Base-by-base conservation (phyloP, 2,113 vertebrate genomes). In the Tragelaphus imberbis region DNA sequence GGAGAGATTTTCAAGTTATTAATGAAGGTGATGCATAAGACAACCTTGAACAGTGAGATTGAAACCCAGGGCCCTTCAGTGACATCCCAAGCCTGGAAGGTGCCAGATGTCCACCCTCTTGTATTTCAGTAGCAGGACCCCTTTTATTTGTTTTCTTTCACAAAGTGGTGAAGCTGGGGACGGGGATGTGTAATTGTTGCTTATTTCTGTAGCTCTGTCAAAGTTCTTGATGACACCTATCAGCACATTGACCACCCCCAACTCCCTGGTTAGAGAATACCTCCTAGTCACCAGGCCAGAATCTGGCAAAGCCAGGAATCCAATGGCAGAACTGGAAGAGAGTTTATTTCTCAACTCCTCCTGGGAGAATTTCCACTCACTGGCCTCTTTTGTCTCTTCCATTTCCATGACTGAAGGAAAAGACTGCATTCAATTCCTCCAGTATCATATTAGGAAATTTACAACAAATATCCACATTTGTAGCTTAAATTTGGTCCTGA, bases 81-180 rank as follows among this genome's bases (percentile, higher is more conserved):
- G 36, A 86, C 71, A 65, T 84, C 59, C 61, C 63, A 47, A 71
- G 75, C 44, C 55, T 17, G 17, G 19, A 63, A 59, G 14, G 92
- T 71, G 68, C 94, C 97, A 97, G 97, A 97, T 97, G 92, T 96
- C 88, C 58, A 51, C 40, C 65, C 30, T 84, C 94, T 98, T 96
- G n/a, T 55, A 59, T 97, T 97, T 97, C 97, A 88, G 88, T 75
- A n/a, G 68, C 51, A 5, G 1, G 49, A n/a, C 58, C 12, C 36
- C 63, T 80, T 88, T 96, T 56, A 86, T 98, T 97, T 97, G 59
- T 95, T 98, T 97, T 95, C 97, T 96, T 98, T 98, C 88, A 96
- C 85, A 86, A 89, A 36, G 94, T 97, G 93, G 63, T 47, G 36
- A 96, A 79, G 65, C 82, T 15, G n/a, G 61, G 16, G 61, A 90